A percentile compares a stretch with the other conserved stretches of the same genome.
Evolutionary conservation across 2,113 vertebrate genomes (phyloP).

Genomic region (Zosterops japonicus): DNA sequence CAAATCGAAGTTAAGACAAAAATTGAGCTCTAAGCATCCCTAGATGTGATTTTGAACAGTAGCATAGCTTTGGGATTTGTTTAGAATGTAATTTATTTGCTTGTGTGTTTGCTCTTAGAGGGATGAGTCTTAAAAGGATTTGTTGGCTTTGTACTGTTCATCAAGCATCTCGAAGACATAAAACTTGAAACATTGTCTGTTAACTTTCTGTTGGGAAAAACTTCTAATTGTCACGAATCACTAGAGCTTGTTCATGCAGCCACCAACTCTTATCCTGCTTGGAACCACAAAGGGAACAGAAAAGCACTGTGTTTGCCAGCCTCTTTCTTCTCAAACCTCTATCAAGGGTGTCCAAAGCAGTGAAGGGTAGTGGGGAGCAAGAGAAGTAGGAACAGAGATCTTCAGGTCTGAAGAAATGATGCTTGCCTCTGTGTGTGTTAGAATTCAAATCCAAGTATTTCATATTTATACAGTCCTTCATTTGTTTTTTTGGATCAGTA

Average conservation of each 20-base stretch:
- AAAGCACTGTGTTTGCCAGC: neutral
- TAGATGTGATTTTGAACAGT: neutral
- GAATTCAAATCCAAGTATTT: conserved; percentile 18
- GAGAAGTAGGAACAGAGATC: neutral
- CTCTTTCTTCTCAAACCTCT: neutral
- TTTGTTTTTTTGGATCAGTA: neutral
- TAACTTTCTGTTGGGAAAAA: neutral
- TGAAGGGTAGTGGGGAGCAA: neutral
- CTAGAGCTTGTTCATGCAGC: neutral
- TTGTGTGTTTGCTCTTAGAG: neutral
- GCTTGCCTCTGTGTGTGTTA: neutral
- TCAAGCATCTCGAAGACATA: neutral
- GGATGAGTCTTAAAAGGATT: neutral
- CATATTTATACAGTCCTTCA: neutral
- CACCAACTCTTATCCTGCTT: neutral
- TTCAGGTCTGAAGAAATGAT: neutral
- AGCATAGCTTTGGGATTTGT: neutral
- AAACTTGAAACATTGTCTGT: neutral
- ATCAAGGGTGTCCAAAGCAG: neutral
- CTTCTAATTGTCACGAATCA: neutral
- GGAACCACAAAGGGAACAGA: neutral
- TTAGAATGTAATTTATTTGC: conserved; percentile 11
- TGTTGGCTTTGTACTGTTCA: neutral
- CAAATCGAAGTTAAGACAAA: neutral
- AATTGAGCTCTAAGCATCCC: neutral